A percentile compares a stretch with the other conserved stretches of the same genome.
Conservation (phyloP, 2,888 invertebrate species). For the Phyto melanocephala region DNA sequence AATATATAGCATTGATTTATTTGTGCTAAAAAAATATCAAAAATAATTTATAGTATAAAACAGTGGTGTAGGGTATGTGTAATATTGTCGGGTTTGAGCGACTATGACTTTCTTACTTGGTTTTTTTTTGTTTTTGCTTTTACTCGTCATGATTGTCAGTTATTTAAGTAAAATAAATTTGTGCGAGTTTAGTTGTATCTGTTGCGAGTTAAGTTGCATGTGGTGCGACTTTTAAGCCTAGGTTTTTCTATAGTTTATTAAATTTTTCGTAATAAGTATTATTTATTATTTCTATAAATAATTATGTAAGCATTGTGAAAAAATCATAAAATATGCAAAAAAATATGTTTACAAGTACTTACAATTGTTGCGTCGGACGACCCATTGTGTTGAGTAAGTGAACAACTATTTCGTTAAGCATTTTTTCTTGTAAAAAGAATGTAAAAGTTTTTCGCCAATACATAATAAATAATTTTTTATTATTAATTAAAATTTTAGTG, state of each 20-base stretch:
- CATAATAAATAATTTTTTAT: too few relatives aligned
- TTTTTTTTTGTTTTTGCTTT: not conserved
- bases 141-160: not conserved
- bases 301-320: conserved; percentile 35
- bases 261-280: not conserved
- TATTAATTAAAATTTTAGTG: too few relatives aligned
- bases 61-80: too few relatives aligned
- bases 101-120: too few relatives aligned
- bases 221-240: conserved; percentile 10
- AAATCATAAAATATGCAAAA: conserved; percentile 34
- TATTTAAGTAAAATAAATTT: too few relatives aligned
- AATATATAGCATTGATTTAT: too few relatives aligned
- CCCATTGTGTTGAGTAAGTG: conserved; percentile 13
- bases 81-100: too few relatives aligned
- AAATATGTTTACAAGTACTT: conserved; percentile 13
- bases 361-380: conserved; percentile 6
- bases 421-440: too few relatives aligned
- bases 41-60: too few relatives aligned
- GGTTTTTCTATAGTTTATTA: not conserved
- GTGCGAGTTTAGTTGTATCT: too few relatives aligned
- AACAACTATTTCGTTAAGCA: conserved; percentile 21
- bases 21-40: too few relatives aligned
- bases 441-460: too few relatives aligned
- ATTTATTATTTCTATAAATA: not conserved
- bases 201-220: conserved; percentile 10